phyloP scores from a whole-genome alignment of 2,888 invertebrate species.

The Selenia dentaria region DNA sequence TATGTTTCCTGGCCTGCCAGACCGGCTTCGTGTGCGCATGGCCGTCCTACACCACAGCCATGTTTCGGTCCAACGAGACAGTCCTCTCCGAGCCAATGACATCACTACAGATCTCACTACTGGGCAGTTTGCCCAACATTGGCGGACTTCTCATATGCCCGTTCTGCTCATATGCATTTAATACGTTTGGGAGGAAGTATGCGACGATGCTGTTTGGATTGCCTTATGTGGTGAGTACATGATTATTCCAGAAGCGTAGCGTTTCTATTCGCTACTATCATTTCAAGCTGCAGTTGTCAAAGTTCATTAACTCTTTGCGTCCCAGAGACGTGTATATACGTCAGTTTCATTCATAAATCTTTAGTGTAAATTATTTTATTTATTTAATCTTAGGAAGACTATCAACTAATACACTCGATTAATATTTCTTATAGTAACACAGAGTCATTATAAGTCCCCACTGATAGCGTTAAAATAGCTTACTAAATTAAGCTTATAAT shows the following conservation, averaged over 20 bases:
- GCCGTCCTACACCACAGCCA: constrained; percentile 69
- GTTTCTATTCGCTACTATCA: too few relatives aligned
- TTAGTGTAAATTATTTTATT: too few relatives aligned
- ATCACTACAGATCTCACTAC: constrained; percentile 56
- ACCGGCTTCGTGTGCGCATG: constrained; percentile 69
- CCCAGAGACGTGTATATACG: too few relatives aligned
- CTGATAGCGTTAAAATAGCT: too few relatives aligned
- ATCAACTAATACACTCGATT: too few relatives aligned
- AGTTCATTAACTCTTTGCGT: too few relatives aligned
- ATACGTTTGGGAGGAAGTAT: constrained; percentile 66
- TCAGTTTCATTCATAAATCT: too few relatives aligned
- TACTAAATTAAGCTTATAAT: too few relatives aligned
- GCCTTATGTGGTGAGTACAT: constrained; percentile 62
- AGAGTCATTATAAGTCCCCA: too few relatives aligned
- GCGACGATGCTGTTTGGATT: constrained; percentile 67
- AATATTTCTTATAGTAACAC: too few relatives aligned
- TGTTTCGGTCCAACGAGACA: constrained; percentile 65
- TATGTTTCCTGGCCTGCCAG: constrained; percentile 58
- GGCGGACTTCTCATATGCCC: constrained; percentile 66
- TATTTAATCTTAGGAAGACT: too few relatives aligned
- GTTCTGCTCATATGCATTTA: constrained; percentile 60
- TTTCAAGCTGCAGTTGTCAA: too few relatives aligned
- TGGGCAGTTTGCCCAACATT: constrained; percentile 66
- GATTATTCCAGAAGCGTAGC: neutral
- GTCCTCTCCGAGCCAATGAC: constrained; percentile 61